Base-by-base conservation (phyloP, 2,888 invertebrate genomes). In the Drosophila anomelani region DNA sequence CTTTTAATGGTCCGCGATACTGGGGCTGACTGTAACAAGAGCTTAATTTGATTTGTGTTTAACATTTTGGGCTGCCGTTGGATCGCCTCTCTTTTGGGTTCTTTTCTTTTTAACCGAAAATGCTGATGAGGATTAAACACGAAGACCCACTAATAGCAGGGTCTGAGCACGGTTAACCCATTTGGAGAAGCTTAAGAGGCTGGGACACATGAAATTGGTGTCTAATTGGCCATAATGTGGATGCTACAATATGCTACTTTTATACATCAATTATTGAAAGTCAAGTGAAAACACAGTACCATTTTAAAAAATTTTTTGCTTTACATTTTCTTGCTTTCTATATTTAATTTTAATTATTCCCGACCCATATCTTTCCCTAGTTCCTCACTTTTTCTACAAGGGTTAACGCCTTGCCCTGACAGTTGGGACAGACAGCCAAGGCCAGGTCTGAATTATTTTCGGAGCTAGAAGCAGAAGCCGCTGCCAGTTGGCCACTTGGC, bases 1-100 rank as follows among this genome's bases (percentile, higher is more conserved):
- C 74, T 83, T 84, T 72, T 74, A 77, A 70, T 78, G 72, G 57
- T 59, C 59, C 56, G 68, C 54, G 63, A 70, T 51, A 64, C 43
- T 58, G 74, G 68, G 74, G 72, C 70, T 71, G 67, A 68, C 56
- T 68, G 67, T 77, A 81, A 81, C 80, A 72, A 76, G 79, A 76
- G 81, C 77, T 73, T 83, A 82, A 88, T 83, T 87, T 87, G 87
- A 86, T 86, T 76, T 81, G 84, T 60, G 75, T 64, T 69, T 73
- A 73, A 72, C 64, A 71, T 61, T 41, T 72, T 54, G 12, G 59
- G 61, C 39, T 51, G 70, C 46, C 47, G 53, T 51, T 53, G 10
- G 17, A 39, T 23, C 44, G 36, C 7, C 44, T 34, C 15, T 51
- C 32, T 0, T 39, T 68, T 55, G 38, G 12, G 54, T 69, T 68